These are phyloP conservation scores for Pagrus major DNA, from an alignment of 2,113 vertebrate species.

Conservation along the genomic window DNA sequence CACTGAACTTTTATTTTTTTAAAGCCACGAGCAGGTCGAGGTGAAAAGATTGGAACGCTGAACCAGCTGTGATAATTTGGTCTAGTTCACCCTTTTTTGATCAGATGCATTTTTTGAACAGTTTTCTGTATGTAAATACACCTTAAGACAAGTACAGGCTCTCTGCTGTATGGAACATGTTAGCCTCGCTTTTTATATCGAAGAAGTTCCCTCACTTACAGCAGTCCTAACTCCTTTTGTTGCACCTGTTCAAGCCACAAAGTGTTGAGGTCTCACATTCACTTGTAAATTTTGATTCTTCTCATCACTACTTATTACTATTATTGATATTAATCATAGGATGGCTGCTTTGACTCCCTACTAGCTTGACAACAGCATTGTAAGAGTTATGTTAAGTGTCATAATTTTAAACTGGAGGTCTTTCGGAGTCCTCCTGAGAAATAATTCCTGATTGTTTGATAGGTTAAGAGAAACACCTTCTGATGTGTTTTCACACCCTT, in stretches of 20 bases:
- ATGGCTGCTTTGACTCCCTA: constrained; percentile 73
- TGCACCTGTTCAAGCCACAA: constrained; percentile 49
- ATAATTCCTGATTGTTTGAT: constrained; percentile 22
- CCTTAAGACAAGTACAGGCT: constrained; percentile 61
- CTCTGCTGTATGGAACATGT: constrained; percentile 70
- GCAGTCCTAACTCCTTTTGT: constrained; percentile 43
- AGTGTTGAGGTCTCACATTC: constrained; percentile 59
- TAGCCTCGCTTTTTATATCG: constrained; percentile 75
- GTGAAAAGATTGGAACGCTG: constrained; percentile 66
- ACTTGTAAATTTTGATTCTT: constrained; percentile 72
- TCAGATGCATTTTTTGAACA: constrained; percentile 55
- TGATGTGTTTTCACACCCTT: not conserved
- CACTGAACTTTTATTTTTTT: constrained; percentile 76
- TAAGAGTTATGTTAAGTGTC: constrained; percentile 58
- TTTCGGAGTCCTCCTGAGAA: constrained; percentile 2
- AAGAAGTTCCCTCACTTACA: constrained; percentile 43
- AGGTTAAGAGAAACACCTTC: constrained; percentile 15
- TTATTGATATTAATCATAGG: constrained; percentile 62
- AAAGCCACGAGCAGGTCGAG: constrained; percentile 61
- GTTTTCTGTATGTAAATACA: constrained; percentile 68
- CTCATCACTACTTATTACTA: constrained; percentile 63
- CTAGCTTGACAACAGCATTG: constrained; percentile 57
- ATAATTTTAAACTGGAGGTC: constrained; percentile 26
- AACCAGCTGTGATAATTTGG: constrained; percentile 80
- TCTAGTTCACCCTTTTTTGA: constrained; percentile 81